A percentile compares a stretch with the other conserved stretches of the same genome.
phyloP scores from a whole-genome alignment of 2,113 vertebrate species.

The Ochotona princeps region DNA sequence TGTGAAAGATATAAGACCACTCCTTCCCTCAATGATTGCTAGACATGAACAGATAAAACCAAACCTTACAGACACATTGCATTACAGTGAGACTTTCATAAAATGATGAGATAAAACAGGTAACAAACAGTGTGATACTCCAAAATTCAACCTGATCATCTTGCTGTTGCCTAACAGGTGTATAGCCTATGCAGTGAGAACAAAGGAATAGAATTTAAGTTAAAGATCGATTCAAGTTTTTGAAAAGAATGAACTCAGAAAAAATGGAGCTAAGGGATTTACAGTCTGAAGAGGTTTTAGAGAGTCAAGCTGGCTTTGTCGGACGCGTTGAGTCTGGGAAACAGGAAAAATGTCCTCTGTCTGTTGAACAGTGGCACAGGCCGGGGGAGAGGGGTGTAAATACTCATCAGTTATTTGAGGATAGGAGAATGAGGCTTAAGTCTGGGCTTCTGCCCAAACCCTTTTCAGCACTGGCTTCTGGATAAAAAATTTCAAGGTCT shows the following conservation, averaged over 20 bases:
- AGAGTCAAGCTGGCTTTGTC: background rate
- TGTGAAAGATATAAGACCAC: background rate
- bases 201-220: background rate
- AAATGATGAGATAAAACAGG: background rate
- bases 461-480: background rate
- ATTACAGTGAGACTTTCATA: background rate
- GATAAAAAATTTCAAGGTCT: background rate
- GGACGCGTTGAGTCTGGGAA: background rate
- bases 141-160: background rate
- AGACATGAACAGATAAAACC: background rate
- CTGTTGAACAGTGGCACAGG: background rate
- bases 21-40: background rate
- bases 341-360: background rate
- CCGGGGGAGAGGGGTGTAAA: background rate
- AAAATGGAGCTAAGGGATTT: background rate
- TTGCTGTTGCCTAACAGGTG: background rate
- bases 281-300: background rate
- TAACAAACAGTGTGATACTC: background rate
- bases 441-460: background rate
- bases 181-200: background rate
- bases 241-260: background rate
- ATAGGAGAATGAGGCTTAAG: background rate
- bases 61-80: background rate
- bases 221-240: no score
- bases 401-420: background rate